Base-by-base conservation (phyloP, 2,888 invertebrate species). In the Ceraclea dissimilis region DNA sequence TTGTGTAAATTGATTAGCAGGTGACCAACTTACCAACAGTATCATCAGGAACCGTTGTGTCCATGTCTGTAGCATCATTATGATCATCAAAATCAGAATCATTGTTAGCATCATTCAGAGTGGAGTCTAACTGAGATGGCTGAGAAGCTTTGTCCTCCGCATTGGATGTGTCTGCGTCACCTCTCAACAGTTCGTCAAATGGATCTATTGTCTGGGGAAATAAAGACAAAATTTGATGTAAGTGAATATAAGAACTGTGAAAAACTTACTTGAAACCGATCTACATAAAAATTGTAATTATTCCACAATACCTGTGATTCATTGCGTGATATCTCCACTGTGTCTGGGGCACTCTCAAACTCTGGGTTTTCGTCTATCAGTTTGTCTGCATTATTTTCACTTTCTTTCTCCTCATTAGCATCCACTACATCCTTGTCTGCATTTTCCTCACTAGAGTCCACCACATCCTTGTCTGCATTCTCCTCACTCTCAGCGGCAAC, bases 271-370 rank as follows among this genome's bases (percentile, higher is more conserved):
- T n/a, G n/a, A n/a, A n/a, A n/a, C n/a, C n/a, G n/a, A n/a, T n/a
- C n/a, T n/a, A n/a, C n/a, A n/a, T n/a, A n/a, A 26, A 26, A 26
- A 26, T 26, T 26, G 26, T 26, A n/a, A n/a, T n/a, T n/a, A n/a
- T n/a, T n/a, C n/a, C n/a, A n/a, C n/a, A n/a, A n/a, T 49, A 52
- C 58, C 26, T 56, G 52, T n/a, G 56, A 53, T 47, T 51, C 64
- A 54, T 66, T 65, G 49, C 67, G 66, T 21, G 68, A 62, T 60
- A 67, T 67, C 54, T 66, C 67, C 64, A 76, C 76, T 71, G 77
- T 73, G 56, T 77, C 73, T 8, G 79, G 78, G 6, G 80, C 75
- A 10, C 77, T 77, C 59, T 79, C 75, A 71, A 80, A 79, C 63
- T 76, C 71, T 22, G 77, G 75, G 60, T 76, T 72, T n/a, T n/a